Base-by-base conservation (phyloP, 2,113 vertebrate genomes). In the Elephantulus edwardii region DNA sequence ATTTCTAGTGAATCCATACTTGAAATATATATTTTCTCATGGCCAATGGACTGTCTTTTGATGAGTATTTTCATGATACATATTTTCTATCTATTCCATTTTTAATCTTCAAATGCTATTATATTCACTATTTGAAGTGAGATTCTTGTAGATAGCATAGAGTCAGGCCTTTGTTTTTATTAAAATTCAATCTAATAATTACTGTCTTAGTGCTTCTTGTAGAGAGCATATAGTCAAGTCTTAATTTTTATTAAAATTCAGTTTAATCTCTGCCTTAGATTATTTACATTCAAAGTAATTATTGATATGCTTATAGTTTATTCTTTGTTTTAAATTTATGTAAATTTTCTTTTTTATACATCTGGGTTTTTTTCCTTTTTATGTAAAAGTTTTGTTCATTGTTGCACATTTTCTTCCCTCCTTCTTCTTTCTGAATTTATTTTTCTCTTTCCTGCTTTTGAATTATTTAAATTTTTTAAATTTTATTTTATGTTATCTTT, bases 71-170 rank as follows among this genome's bases (percentile, higher is more conserved):
- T n/a, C 14, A 30, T 24, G 5, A 2, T 80, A 79, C 38, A 40
- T 35, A 8, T 20, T 4, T 14, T 58, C 78, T 89, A 22, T 71
- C 22, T 83, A 86, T 56, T 82, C 58, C 26, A 26, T 3, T 75
- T 93, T 93, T 17, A 78, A 35, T 66, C 6, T 68, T 22, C 17
- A n/a, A 50, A 7, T 58, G 6, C 40, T 8, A 56, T 88, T n/a
- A n/a, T 78, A 78, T n/a, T n/a, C n/a, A n/a, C n/a, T n/a, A n/a
- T 54, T 78, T 44, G 91, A 86, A 90, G 46, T 78, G 24, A 6
- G 5, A 80, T 72, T 77, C 58, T 84, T 88, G 9, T 64, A 79
- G 35, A 56, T 33, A 54, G 30, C 14, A 58, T 84, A 82, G 71
- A 42, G 10, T 44, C 87, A 77, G 46, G 64, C 44, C 30, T 71